Evolutionary conservation across 2,113 vertebrate genomes (phyloP), one percentile per base, ranked within the genome.

Genomic region (Myxocyprinus asiaticus): DNA sequence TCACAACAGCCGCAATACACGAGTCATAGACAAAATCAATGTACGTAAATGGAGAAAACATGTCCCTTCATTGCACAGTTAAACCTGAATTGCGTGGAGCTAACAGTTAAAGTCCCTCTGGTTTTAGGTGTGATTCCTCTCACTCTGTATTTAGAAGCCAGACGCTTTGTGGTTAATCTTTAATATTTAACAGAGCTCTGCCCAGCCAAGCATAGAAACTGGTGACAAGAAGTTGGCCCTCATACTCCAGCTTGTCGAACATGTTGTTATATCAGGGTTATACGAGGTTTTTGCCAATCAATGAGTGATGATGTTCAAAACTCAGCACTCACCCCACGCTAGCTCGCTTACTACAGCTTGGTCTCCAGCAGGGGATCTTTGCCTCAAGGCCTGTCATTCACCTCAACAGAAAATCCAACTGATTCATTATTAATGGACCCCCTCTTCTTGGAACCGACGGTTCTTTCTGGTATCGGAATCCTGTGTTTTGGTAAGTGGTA

Each of bases 1-100:
- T 86, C 88, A 83, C 88, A 90, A 89, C 90, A 89, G 86, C 86
- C 81, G 75, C 82, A 77, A 84, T 88, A 92, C 91, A 91, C 84
- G 84, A 90, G 89, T 92, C 86, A 33, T 66, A 63, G 85, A 86
- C 83, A 86, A 89, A 91, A 92, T 93, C 90, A 88, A 90, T 93
- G 84, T 70, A 84, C 85, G 86, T 87, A 92, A 94, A 93, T 93
- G 91, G 91, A 93, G 83, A 90, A 93, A 89, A 85, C 88, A 80
- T 93, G 92, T 93, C 79, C 53, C 80, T 83, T 86, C 88, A 87
- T 90, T 86, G 67, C 62, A 55, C 86, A n/a, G 59, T 76, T 87
- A 83, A 77, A 85, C 73, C 83, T 67, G 80, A 70, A 86, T 86
- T 83, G 87, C 88, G 88, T 87, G 79, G 86, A 86, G 88, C 89